These are phyloP conservation scores for Martes martes DNA, from an alignment of 2,113 vertebrate genomes.

Conservation along the genomic window DNA sequence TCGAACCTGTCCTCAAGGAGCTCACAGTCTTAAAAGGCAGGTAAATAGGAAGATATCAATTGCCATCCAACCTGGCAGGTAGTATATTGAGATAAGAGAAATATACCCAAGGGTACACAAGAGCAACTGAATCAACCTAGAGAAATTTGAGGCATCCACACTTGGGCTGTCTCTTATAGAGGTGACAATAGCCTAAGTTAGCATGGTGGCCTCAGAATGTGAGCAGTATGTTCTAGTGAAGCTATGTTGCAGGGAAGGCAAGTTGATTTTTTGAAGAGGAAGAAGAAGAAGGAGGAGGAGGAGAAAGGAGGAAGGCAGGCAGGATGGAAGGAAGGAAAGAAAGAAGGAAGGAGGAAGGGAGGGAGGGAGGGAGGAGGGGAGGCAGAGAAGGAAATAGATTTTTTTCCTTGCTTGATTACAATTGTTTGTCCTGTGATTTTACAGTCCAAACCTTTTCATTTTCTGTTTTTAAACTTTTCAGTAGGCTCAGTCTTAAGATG, in stretches of 20 bases:
- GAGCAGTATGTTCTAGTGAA: not conserved
- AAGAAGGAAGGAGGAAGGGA: fast-evolving
- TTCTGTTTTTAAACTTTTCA: not conserved
- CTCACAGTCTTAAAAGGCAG: not conserved
- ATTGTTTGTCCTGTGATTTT: not conserved
- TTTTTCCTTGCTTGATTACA: not conserved
- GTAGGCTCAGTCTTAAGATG: constrained; percentile 17
- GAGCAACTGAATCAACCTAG: not conserved
- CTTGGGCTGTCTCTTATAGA: not conserved
- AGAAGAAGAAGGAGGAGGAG: not conserved
- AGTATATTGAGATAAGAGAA: not conserved
- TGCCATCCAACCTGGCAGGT: not conserved
- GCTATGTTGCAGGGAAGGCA: not conserved
- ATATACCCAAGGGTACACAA: not conserved
- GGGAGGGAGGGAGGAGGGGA: not conserved
- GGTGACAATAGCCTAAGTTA: not conserved
- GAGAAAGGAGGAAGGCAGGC: too few species aligned
- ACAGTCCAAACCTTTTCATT: not conserved
- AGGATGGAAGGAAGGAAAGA: too few species aligned
- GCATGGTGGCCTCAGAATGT: not conserved
- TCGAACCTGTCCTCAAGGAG: not conserved
- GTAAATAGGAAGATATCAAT: not conserved
- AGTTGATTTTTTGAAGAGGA: not conserved
- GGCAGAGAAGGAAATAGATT: not conserved
- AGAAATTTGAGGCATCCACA: not conserved